These are phyloP conservation scores for Hesperophylax magnus DNA, from an alignment of 1,140 invertebrate species.

Conservation along the genomic window DNA sequence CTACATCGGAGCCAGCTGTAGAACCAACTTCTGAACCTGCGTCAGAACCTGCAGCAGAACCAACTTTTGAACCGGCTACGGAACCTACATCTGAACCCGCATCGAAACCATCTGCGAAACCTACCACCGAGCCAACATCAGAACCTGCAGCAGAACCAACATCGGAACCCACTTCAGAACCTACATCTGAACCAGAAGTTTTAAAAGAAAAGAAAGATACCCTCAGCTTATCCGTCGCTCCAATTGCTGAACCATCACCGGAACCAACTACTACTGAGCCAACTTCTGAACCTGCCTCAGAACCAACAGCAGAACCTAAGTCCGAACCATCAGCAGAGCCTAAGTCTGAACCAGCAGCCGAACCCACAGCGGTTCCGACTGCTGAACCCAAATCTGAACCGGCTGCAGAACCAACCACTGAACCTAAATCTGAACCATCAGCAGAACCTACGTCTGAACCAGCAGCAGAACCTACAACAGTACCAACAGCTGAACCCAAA, in stretches of 20 bases:
- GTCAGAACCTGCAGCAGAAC: conserved; percentile 60
- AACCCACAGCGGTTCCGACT: conserved; percentile 60
- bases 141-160: conserved; percentile 59
- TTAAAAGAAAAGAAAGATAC: too few species aligned
- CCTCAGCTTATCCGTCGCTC: too few species aligned
- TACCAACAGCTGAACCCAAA: conserved; percentile 57
- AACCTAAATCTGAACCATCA: conserved; percentile 57
- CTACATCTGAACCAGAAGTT: conserved; percentile 46
- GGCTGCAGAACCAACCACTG: conserved; percentile 59
- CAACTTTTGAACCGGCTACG: conserved; percentile 60
- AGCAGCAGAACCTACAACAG: conserved; percentile 53
- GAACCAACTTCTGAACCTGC: conserved; percentile 60
- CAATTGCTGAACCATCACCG: neutral
- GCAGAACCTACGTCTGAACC: conserved; percentile 51
- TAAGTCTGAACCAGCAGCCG: conserved; percentile 52
- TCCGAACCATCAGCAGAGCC: conserved; percentile 59
- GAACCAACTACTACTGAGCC: conserved; percentile 46
- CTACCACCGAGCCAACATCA: conserved; percentile 53
- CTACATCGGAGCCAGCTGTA: conserved; percentile 58
- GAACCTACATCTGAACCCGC: conserved; percentile 60
- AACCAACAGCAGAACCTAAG: conserved; percentile 57
- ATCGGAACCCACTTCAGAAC: conserved; percentile 58
- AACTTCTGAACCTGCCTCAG: conserved; percentile 52
- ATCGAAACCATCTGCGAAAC: conserved; percentile 60
- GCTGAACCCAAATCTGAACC: conserved; percentile 55